Base-by-base conservation (phyloP, 2,888 invertebrate genomes). In the Drosophila fulvimacula region DNA sequence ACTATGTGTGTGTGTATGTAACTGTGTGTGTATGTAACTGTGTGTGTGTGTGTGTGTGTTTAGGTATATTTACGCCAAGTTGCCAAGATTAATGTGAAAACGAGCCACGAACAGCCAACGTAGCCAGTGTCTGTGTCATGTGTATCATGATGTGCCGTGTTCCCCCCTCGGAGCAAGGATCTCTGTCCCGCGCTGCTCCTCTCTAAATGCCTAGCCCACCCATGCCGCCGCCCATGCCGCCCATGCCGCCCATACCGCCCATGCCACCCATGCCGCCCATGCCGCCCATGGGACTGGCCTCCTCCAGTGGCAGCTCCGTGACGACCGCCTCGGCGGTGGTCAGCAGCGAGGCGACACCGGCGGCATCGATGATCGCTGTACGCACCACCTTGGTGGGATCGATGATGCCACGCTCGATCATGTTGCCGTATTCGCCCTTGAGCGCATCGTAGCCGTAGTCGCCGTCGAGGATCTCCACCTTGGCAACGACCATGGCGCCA, bases 291-390 rank as follows among this genome's bases (percentile, higher is more conserved):
- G 79, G 55, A 48, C 93, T 93, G 0, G 95, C 94, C 73, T 97
- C 95, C 92, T 99, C 98, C 91, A 97, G 95, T 2, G 99, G 99
- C 62, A 98, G 93, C 89, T 99, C 99, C 32, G 97, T 96, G 71
- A 99, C 96, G 6, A 99, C 99, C 17, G 97, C 96, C 93, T 99
- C 99, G 0, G 98, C 98, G 4, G 98, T 99, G 30, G 98, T 97
- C 34, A 99, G 93, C 3, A 99, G 94, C 0, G 98, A 98, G 0
- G 98, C 98, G 9, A 99, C 98, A 46, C 98, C 98, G 58, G 98
- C 96, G n/a, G 98, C 98, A 92, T 99, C 98, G 10, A 97, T 96
- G 44, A 99, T 93, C 0, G 98, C 98, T 2, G 98, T 98, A 87
- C 98, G 94, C 15, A 99, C 97, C 80, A 91, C 91, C 94, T 99